These are phyloP conservation scores for Aulostomus chinensis DNA, from an alignment of 2,797 vertebrate genomes.

Conservation along the genomic window DNA sequence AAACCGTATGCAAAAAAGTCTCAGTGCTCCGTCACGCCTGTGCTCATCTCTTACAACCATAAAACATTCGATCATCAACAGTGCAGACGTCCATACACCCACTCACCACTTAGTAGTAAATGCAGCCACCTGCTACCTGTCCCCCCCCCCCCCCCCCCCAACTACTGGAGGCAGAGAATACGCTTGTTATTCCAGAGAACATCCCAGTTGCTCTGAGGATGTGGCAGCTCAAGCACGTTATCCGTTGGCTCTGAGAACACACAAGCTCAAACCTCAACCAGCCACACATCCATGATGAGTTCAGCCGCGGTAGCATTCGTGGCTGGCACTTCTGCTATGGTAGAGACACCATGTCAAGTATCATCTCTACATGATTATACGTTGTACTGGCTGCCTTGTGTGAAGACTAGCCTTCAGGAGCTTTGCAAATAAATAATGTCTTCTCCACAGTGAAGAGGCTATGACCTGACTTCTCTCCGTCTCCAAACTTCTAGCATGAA, in stretches of 20 bases:
- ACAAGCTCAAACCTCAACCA: background rate
- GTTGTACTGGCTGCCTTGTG: conserved; percentile 14
- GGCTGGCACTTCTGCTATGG: conserved; percentile 18
- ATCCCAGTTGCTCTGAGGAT: conserved; percentile 17
- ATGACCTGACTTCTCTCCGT: conserved; percentile 36
- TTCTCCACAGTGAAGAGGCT: conserved; percentile 22
- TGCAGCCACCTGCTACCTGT: conserved; percentile 50
- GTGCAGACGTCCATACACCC: conserved; percentile 43
- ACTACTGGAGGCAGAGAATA: background rate
- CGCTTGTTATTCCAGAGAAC: conserved; percentile 20
- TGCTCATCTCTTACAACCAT: conserved; percentile 17
- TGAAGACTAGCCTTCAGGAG: conserved; percentile 36
- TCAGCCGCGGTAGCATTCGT: background rate
- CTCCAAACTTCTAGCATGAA: conserved; percentile 19
- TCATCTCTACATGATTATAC: conserved; percentile 50
- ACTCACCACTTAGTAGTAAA: conserved; percentile 49
- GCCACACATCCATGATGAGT: background rate
- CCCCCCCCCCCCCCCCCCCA: conserved; percentile 6
- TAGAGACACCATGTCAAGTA: conserved; percentile 50
- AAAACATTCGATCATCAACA: conserved; percentile 27
- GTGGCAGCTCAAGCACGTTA: conserved; percentile 12
- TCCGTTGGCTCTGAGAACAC: background rate
- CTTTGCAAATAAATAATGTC: conserved; percentile 36
- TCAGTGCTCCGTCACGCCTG: conserved; percentile 6
- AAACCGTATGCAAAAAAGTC: conserved; percentile 2